These are phyloP conservation scores for Moxostoma hubbsi DNA, from an alignment of 2,797 vertebrate species.

Conservation along the genomic window DNA sequence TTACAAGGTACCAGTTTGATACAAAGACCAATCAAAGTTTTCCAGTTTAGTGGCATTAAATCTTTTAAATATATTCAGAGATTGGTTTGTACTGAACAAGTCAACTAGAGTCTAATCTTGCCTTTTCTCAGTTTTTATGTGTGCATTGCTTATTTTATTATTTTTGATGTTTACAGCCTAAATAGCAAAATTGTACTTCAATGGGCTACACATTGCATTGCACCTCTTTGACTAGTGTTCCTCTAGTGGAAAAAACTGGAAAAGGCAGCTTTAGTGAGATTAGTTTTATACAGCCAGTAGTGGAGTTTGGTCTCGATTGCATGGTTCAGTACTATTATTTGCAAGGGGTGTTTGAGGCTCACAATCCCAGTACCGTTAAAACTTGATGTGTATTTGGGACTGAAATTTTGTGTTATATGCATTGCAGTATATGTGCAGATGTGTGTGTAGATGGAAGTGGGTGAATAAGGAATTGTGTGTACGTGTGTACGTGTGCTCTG, in stretches of 20 bases:
- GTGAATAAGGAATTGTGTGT: neutral
- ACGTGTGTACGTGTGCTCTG: conserved; percentile 2
- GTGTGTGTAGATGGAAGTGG: neutral
- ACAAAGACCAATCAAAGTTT: no score
- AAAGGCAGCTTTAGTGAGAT: neutral
- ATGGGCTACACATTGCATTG: neutral
- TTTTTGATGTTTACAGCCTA: neutral
- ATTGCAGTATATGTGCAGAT: neutral
- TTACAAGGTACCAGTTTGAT: no score
- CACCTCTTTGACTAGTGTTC: neutral
- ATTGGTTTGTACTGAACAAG: no score
- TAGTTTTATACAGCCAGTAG: neutral
- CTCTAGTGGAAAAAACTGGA: neutral
- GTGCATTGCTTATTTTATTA: neutral
- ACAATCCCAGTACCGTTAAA: neutral
- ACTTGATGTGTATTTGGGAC: neutral
- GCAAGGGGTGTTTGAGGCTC: neutral
- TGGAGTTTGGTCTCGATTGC: neutral
- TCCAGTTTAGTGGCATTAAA: no score
- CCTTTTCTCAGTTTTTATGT: no score
- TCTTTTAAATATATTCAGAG: no score
- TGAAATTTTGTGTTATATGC: neutral
- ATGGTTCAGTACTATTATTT: conserved; percentile 3
- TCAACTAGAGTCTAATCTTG: no score
- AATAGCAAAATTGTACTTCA: neutral